These are phyloP conservation scores for Ranitomeya imitator DNA, from an alignment of 2,113 vertebrate genomes.

Conservation along the genomic window DNA sequence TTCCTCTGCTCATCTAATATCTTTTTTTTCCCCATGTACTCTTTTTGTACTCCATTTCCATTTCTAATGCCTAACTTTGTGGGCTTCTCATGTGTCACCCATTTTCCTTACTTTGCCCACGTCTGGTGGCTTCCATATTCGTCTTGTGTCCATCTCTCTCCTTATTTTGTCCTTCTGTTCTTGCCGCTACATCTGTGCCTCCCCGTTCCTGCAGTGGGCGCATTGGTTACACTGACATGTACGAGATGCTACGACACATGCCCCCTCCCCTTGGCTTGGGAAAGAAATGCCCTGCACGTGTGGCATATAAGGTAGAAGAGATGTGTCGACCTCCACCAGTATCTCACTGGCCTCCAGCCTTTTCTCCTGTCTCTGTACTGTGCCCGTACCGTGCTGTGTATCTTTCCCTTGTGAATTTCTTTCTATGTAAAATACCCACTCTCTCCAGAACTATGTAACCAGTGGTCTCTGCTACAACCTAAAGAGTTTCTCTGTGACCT, in stretches of 20 bases:
- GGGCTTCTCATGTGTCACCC: conserved; percentile 62
- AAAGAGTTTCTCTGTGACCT: background rate
- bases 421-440: background rate
- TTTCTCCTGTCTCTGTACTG: conserved; percentile 51
- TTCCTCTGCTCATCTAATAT: background rate
- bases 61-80: background rate
- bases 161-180: conserved; percentile 55
- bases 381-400: conserved; percentile 52
- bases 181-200: conserved; percentile 62
- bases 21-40: background rate
- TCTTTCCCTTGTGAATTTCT: conserved; percentile 35
- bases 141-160: conserved; percentile 62
- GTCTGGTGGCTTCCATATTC: conserved; percentile 53
- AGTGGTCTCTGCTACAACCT: conserved; percentile 8
- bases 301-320: conserved; percentile 97
- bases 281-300: conserved; percentile 97
- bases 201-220: conserved; percentile 81
- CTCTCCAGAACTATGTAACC: background rate
- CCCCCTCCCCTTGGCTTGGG: conserved; percentile 98
- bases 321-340: conserved; percentile 52
- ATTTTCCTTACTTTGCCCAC: conserved; percentile 63
- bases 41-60: background rate
- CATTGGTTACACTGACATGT: conserved; percentile 99
- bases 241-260: conserved; percentile 99
- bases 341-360: conserved; percentile 44